Evolutionary conservation across 2,888 invertebrate genomes (phyloP).

Genomic region (Allygus modestus): DNA sequence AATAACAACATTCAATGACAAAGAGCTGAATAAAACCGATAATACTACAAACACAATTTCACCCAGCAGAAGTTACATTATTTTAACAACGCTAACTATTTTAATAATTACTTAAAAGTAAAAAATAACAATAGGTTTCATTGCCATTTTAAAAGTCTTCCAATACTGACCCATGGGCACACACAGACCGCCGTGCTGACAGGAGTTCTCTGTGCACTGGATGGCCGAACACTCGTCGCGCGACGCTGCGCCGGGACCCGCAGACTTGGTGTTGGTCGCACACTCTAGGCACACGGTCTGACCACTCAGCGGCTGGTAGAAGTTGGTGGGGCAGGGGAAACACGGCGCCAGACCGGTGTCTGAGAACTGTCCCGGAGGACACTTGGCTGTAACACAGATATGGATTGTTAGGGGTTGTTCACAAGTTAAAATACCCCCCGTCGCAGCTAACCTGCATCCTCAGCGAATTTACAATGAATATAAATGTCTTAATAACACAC

Average conservation of each 20-base stretch:
- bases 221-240: conserved; percentile 92
- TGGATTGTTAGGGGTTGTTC: not conserved
- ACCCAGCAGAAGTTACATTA: too few relatives aligned
- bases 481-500: too few relatives aligned
- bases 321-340: conserved; percentile 93
- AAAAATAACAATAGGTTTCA: too few relatives aligned
- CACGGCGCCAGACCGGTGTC: conserved; percentile 96
- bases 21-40: too few relatives aligned
- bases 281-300: conserved; percentile 94
- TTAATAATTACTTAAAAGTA: too few relatives aligned
- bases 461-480: too few relatives aligned
- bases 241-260: conserved; percentile 86
- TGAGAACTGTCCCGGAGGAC: conserved; percentile 93
- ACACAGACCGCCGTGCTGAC: conserved; percentile 94
- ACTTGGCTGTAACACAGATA: conserved; percentile 81
- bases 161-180: conserved; percentile 82
- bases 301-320: conserved; percentile 92
- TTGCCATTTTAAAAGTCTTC: too few relatives aligned
- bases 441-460: too few relatives aligned
- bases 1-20: too few relatives aligned
- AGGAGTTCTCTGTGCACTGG: conserved; percentile 91
- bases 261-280: conserved; percentile 93
- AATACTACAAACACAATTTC: too few relatives aligned
- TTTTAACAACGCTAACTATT: too few relatives aligned
- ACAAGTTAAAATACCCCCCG: too few relatives aligned